These are phyloP conservation scores for Tenthredo notha DNA, from an alignment of 2,888 invertebrate species.

Conservation along the genomic window DNA sequence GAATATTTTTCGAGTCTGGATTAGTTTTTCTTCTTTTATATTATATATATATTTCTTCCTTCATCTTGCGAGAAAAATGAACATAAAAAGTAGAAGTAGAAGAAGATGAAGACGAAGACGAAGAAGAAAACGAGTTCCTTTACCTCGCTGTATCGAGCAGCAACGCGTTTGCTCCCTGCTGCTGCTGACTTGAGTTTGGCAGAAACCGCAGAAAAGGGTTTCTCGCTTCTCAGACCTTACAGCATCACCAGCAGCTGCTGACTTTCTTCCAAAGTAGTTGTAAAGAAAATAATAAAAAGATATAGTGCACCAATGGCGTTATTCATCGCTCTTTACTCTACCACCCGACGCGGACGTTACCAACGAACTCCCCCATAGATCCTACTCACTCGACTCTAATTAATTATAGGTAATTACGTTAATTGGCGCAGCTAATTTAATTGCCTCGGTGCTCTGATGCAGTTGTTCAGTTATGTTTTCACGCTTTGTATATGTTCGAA, in stretches of 20 bases:
- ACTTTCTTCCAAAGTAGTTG: background rate
- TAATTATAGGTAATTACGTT: slow-evolving; percentile 71
- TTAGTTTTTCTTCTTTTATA: background rate
- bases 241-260: background rate
- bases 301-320: background rate
- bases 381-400: slow-evolving; percentile 63
- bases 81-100: background rate
- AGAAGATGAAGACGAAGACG: background rate
- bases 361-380: slow-evolving; percentile 22
- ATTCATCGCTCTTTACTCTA: slow-evolving; percentile 13
- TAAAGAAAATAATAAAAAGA: background rate
- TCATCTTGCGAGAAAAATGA: background rate
- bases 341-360: background rate
- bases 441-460: slow-evolving; percentile 57
- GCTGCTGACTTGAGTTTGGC: background rate
- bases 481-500: background rate
- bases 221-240: background rate
- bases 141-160: background rate
- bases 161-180: background rate
- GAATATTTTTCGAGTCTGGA: background rate
- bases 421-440: slow-evolving; percentile 68
- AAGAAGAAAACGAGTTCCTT: background rate
- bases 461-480: slow-evolving; percentile 8
- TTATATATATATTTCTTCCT: background rate
- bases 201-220: background rate